Percentiles rank a stretch among this genome's conserved stretches.
Evolutionary conservation across 2,113 vertebrate species (phyloP).

Genomic region (Sinocyclocheilus anshuiensis): DNA sequence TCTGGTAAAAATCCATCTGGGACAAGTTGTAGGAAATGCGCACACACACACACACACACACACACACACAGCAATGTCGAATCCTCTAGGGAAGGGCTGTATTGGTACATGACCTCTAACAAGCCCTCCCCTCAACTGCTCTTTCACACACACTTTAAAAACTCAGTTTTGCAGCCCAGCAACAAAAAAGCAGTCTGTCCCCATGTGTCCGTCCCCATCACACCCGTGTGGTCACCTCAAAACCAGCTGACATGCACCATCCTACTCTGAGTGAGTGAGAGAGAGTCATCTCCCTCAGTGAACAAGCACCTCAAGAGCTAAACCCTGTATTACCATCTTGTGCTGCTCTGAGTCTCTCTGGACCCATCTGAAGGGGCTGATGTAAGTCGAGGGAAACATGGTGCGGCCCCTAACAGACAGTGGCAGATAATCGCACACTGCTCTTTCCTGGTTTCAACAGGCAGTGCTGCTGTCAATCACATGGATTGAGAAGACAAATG

Average conservation of each 20-base stretch:
- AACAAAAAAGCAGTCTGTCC: background rate
- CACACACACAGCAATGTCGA: background rate
- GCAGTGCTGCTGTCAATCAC: background rate
- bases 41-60: background rate
- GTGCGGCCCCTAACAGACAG: slow-evolving; percentile 5
- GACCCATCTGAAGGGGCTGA: slow-evolving; percentile 24
- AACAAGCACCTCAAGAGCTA: slow-evolving; percentile 13
- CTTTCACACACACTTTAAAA: background rate
- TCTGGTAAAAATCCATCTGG: slow-evolving; percentile 5
- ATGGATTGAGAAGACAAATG: background rate
- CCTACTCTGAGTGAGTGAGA: background rate
- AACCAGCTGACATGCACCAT: slow-evolving; percentile 13
- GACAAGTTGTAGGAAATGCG: background rate
- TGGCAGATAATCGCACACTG: slow-evolving; percentile 19
- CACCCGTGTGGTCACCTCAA: background rate
- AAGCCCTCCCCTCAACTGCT: background rate
- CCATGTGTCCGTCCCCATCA: background rate
- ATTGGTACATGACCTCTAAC: slow-evolving; percentile 10
- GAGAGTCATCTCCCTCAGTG: background rate
- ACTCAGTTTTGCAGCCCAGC: background rate
- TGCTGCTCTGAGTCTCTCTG: slow-evolving; percentile 25
- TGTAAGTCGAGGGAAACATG: slow-evolving; percentile 28
- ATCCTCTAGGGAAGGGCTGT: slow-evolving; percentile 10
- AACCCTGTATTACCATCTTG: background rate
- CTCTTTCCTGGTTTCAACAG: slow-evolving; percentile 23